Evolutionary conservation across 2,113 vertebrate species (phyloP).

Genomic region (Passer montanus): DNA sequence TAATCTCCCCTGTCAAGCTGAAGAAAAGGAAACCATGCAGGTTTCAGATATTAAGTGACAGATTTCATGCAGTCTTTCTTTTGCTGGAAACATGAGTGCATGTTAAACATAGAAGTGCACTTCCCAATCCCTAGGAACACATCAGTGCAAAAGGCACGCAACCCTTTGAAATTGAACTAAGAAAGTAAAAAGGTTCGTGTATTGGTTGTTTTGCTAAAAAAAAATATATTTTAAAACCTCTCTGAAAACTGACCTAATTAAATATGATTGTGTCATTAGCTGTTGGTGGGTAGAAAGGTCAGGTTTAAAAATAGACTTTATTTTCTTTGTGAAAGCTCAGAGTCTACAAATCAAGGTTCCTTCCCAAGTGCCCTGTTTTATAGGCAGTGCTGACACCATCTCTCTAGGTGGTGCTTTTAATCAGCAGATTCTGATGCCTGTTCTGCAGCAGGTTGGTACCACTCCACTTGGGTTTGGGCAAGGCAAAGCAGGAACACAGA

Average conservation of each 20-base stretch:
- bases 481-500: not conserved
- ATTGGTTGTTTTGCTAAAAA: not conserved
- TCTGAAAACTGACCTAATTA: not conserved
- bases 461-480: accelerated
- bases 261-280: not conserved
- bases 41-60: constrained; percentile 60
- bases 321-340: not conserved
- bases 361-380: not conserved
- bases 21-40: constrained; percentile 27
- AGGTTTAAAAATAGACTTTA: not conserved
- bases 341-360: not conserved
- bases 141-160: not conserved
- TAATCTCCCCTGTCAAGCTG: constrained; percentile 47
- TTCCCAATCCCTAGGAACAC: not conserved
- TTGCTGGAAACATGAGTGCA: not conserved
- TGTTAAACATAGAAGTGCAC: not conserved
- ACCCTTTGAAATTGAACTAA: not conserved
- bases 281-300: not conserved
- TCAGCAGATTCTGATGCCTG: not conserved
- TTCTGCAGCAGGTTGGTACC: not conserved
- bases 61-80: not conserved
- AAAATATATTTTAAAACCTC: not conserved
- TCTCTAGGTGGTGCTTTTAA: not conserved
- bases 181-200: not conserved
- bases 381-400: not conserved